Percentiles rank a stretch among this genome's conserved stretches.
phyloP scores from a whole-genome alignment of 2,888 invertebrate species.

The Keiferia lycopersicella region DNA sequence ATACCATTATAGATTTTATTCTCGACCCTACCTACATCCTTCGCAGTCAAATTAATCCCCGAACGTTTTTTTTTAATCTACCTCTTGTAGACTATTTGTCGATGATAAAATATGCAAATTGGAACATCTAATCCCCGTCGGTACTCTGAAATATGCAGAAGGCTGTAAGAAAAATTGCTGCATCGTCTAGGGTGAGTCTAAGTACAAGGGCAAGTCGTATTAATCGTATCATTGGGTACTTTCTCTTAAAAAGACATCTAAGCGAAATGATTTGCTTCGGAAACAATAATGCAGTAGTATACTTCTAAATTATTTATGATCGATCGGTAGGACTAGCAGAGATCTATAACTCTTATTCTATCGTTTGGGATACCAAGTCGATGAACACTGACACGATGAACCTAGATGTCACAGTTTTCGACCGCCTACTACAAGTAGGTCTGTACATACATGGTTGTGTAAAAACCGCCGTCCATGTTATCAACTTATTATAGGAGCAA shows the following conservation, averaged over 20 bases:
- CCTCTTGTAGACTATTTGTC: constrained; percentile 29
- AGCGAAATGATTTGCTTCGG: background rate
- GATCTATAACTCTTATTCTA: too few relatives aligned
- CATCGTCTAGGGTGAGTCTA: constrained; percentile 31
- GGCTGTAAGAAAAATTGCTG: constrained; percentile 39
- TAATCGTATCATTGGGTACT: background rate
- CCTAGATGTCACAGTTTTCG: too few relatives aligned
- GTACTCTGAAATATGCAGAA: constrained; percentile 41
- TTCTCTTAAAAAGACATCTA: background rate
- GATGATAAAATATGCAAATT: constrained; percentile 42
- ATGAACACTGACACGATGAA: too few relatives aligned
- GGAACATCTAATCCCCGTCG: constrained; percentile 37
- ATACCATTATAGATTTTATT: background rate
- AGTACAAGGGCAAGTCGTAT: background rate
- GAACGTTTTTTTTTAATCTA: constrained; percentile 6
- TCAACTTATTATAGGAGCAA: too few relatives aligned
- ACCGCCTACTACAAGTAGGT: too few relatives aligned
- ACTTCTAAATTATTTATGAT: background rate
- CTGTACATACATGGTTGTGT: too few relatives aligned
- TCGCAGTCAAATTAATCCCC: too few relatives aligned
- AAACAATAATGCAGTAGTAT: background rate
- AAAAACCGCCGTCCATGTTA: too few relatives aligned
- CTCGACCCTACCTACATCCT: too few relatives aligned
- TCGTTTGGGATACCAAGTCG: too few relatives aligned
- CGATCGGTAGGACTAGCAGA: background rate